A percentile compares a stretch with the other conserved stretches of the same genome.
Evolutionary conservation across 2,888 invertebrate species (phyloP).

Genomic region (Laspeyria flexula): DNA sequence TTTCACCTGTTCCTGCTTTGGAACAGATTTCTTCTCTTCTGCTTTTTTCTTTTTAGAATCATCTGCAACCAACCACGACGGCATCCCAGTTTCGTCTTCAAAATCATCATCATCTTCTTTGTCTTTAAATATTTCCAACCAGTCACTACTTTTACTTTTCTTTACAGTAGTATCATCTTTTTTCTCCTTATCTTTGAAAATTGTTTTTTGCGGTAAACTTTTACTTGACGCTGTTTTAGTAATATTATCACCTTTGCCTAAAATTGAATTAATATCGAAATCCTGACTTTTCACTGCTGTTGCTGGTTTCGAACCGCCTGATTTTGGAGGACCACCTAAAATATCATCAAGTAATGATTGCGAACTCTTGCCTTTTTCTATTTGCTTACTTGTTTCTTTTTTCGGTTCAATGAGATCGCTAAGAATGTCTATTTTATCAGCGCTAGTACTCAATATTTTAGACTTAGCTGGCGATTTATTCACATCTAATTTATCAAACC

Average conservation of each 20-base stretch:
- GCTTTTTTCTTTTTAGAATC: conserved; percentile 64
- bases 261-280: conserved; percentile 69
- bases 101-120: conserved; percentile 56
- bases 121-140: conserved; percentile 79
- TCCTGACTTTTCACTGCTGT: conserved; percentile 66
- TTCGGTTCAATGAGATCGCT: conserved; percentile 58
- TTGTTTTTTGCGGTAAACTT: conserved; percentile 47
- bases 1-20: conserved; percentile 32
- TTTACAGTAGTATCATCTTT: conserved; percentile 44
- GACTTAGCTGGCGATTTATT: conserved; percentile 65
- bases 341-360: conserved; percentile 84
- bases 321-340: conserved; percentile 77
- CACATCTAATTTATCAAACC: conserved; percentile 39
- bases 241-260: conserved; percentile 67
- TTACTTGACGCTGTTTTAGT: conserved; percentile 54
- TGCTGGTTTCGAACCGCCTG: conserved; percentile 47
- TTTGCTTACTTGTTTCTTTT: conserved; percentile 56
- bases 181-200: conserved; percentile 55
- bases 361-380: conserved; percentile 73
- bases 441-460: conserved; percentile 55
- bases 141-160: conserved; percentile 69
- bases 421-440: conserved; percentile 66
- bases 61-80: conserved; percentile 72
- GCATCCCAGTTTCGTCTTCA: conserved; percentile 67
- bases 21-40: conserved; percentile 43